Base-by-base conservation (phyloP, 1,140 invertebrate species). In the Camponotus pennsylvanicus region DNA sequence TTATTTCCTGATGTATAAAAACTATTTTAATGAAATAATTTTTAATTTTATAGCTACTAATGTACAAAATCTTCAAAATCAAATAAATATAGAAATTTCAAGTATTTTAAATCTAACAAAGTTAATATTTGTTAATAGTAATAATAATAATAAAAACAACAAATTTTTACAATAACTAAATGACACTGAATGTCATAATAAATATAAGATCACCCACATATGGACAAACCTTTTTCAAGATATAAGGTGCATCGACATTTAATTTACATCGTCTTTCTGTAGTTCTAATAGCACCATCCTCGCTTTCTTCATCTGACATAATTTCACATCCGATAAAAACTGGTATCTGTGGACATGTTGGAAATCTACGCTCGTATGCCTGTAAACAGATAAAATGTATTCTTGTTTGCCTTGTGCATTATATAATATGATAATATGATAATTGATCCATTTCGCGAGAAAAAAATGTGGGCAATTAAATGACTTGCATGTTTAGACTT, bases 311-410 rank as follows among this genome's bases (percentile, higher is more conserved):
- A 89, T 99, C 98, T 77, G 96, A 96, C 8, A 97, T 96, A 64
- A 99, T 96, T 89, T 98, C 97, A 93, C 98, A 99, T 66, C 98
- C 98, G 2, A 99, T 95, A 92, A 99, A 98, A 73, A 99, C 98
- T 59, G 99, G 99, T 92, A 99, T 99, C 96, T 99, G 98, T 57
- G 98, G 97, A 95, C 98, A 99, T 55, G 97, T 98, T 34, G 99
- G 99, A 95, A 99, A 99, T 69, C 99, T 96, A 85, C 97, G 97
- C 95, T 99, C 98, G 93, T 99, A 99, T 42, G 98, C 98, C 98
- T 99, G 94, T 11, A 95, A 95, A 87, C 89, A 89, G 92, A 92
- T 40, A 82, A 91, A 7, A 21, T 64, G 6, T 3, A 0, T 70
- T 34, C n/a, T 64, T 78, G 8, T 21, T 27, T 27, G 5, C 9